A percentile compares a stretch with the other conserved stretches of the same genome.
Conservation (phyloP, 2,888 invertebrate genomes). For the Lacanobia wlatinum region DNA sequence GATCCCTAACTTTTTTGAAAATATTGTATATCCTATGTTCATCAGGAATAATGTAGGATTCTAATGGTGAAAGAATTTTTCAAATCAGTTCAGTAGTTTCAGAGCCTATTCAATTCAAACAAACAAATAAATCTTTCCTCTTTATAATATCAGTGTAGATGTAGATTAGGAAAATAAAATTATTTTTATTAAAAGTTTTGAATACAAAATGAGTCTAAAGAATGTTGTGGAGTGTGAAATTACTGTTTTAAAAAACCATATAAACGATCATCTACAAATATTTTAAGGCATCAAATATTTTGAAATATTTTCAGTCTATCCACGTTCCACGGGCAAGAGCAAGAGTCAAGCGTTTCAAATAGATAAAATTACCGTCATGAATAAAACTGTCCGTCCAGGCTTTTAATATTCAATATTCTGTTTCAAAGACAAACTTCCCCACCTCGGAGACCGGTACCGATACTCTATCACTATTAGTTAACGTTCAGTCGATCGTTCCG, state of each 20-base stretch:
- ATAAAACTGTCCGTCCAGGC: conserved; percentile 31
- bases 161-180: not conserved
- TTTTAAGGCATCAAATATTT: conserved; percentile 10
- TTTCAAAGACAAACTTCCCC: conserved; percentile 44
- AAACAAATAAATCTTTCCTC: too few relatives aligned
- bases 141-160: too few relatives aligned
- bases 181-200: too few relatives aligned
- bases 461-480: conserved; percentile 42
- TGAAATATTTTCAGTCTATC: not conserved
- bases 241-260: too few relatives aligned
- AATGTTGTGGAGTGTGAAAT: too few relatives aligned
- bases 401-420: conserved; percentile 51
- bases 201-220: too few relatives aligned
- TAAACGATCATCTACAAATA: not conserved
- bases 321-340: not conserved
- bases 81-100: too few relatives aligned
- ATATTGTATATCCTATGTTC: too few relatives aligned
- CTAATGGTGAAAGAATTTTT: too few relatives aligned
- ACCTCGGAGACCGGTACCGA: conserved; percentile 42
- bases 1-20: too few relatives aligned
- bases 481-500: conserved; percentile 37
- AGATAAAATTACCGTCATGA: conserved; percentile 20
- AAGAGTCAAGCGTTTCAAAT: conserved; percentile 22
- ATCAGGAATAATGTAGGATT: too few relatives aligned
- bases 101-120: too few relatives aligned